Evolutionary conservation across 2,797 vertebrate genomes (phyloP).

Genomic region (Notolabrus celidotus): DNA sequence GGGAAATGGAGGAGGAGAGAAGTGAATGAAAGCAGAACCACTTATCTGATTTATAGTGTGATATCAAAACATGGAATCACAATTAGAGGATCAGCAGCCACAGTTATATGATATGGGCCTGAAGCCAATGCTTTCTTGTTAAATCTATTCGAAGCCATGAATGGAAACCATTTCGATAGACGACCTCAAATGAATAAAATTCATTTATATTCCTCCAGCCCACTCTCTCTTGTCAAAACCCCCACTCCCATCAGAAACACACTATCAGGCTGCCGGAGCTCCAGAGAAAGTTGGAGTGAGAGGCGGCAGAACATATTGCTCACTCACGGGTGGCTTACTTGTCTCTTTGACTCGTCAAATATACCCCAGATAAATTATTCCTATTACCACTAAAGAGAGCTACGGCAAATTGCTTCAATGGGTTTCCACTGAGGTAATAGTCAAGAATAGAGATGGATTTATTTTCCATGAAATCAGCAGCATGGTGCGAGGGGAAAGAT

Average conservation of each 20-base stretch:
- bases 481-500: constrained; percentile 57
- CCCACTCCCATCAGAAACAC: constrained; percentile 69
- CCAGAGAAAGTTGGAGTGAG: constrained; percentile 35
- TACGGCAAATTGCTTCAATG: constrained; percentile 79
- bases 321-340: constrained; percentile 76
- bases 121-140: constrained; percentile 54
- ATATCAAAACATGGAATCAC: constrained; percentile 67
- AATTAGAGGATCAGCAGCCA: constrained; percentile 60
- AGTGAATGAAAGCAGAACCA: constrained; percentile 28
- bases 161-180: constrained; percentile 75
- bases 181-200: constrained; percentile 66
- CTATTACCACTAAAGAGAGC: constrained; percentile 76
- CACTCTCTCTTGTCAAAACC: constrained; percentile 64
- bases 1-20: neutral
- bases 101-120: constrained; percentile 40
- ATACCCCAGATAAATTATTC: constrained; percentile 76
- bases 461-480: constrained; percentile 81
- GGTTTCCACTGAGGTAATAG: constrained; percentile 86
- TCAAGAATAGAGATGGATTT: constrained; percentile 78
- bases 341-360: constrained; percentile 76
- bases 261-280: constrained; percentile 46
- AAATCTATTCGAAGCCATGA: constrained; percentile 57
- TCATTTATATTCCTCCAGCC: constrained; percentile 62
- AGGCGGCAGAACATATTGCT: constrained; percentile 49
- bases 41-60: constrained; percentile 70